A percentile compares a stretch with the other conserved stretches of the same genome.
Conservation (phyloP, 2,888 invertebrate species). For the Pyrrhosoma nymphula region DNA sequence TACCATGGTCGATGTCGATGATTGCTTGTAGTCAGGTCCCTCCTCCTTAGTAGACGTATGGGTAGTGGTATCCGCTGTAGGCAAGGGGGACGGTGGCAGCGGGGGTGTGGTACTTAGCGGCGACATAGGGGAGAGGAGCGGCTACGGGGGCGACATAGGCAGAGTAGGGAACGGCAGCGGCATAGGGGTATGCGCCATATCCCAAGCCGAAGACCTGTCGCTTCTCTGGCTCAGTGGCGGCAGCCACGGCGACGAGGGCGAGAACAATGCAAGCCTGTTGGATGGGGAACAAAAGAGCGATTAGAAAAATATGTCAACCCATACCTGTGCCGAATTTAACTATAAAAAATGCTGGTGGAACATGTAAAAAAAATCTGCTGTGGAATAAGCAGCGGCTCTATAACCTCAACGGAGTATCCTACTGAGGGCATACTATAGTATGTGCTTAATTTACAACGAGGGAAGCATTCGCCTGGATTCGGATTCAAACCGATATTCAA, state of each 20-base stretch:
- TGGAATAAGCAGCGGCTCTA: no score
- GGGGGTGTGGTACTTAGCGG: constrained; percentile 47
- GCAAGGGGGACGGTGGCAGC: constrained; percentile 44
- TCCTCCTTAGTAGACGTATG: constrained; percentile 41
- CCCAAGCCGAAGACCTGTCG: not conserved
- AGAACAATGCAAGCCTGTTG: constrained; percentile 57
- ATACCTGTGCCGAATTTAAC: no score
- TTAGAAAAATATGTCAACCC: not conserved
- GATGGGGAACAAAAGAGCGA: not conserved
- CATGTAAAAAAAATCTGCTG: no score
- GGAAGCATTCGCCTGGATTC: no score
- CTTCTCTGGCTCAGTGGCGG: constrained; percentile 60
- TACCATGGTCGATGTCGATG: constrained; percentile 50
- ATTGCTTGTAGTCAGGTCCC: not conserved
- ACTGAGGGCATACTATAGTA: no score
- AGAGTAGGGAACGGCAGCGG: constrained; percentile 41
- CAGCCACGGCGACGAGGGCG: constrained; percentile 54
- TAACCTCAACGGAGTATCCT: no score
- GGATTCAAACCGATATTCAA: no score
- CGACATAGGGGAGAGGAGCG: constrained; percentile 34
- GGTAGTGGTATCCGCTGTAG: constrained; percentile 36
- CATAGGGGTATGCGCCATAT: constrained; percentile 21
- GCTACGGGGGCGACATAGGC: constrained; percentile 59
- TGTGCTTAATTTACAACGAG: no score
- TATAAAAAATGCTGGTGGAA: no score